Conservation (phyloP, 1,140 invertebrate genomes). For the Lutraria rhynchaena region DNA sequence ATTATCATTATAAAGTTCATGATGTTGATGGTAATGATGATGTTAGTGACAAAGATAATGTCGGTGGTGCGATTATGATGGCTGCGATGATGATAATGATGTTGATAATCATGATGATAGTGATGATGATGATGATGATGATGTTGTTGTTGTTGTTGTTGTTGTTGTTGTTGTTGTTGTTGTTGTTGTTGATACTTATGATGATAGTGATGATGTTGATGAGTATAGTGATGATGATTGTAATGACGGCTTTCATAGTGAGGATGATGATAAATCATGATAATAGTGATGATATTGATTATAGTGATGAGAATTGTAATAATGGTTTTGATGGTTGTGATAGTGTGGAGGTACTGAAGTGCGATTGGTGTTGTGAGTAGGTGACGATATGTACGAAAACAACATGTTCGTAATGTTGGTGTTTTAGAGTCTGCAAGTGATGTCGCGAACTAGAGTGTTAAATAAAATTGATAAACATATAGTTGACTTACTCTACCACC, state of each 20-base stretch:
- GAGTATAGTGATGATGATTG: neutral
- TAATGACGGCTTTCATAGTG: neutral
- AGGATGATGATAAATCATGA: neutral
- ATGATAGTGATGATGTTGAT: neutral
- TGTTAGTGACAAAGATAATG: neutral
- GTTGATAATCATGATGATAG: neutral
- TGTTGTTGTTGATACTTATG: neutral
- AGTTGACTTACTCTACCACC: too few relatives aligned
- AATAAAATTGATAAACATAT: too few relatives aligned
- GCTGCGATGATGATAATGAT: neutral
- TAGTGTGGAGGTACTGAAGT: too few relatives aligned
- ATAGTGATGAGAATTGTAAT: neutral
- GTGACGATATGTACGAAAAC: too few relatives aligned
- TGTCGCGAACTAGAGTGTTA: too few relatives aligned
- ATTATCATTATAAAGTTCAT: neutral
- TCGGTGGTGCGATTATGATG: too few relatives aligned
- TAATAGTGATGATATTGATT: neutral
- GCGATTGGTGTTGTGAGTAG: too few relatives aligned
- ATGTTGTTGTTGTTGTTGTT: neutral
- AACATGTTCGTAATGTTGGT: too few relatives aligned
- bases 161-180: neutral
- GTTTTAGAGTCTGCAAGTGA: too few relatives aligned
- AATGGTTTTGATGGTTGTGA: neutral
- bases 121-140: constrained; percentile 1
- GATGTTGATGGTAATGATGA: neutral